Evolutionary conservation across 2,113 vertebrate species (phyloP), one percentile per base, ranked within the genome.

Genomic region (Ascaphus truei): DNA sequence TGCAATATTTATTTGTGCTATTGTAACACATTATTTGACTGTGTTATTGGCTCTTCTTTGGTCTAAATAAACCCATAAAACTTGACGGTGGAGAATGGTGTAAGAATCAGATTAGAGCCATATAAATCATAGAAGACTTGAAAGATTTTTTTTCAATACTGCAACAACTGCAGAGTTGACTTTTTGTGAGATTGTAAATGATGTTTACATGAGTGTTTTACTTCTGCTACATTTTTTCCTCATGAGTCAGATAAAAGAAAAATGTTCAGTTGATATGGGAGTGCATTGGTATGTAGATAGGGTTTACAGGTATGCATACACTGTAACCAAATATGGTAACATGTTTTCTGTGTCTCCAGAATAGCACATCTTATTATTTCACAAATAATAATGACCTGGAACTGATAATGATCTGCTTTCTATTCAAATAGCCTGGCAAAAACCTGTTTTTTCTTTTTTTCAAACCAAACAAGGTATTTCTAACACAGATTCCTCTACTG

Each of bases 391-490:
- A 34, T 48, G 29, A 50, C 20, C 11, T 63, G 30, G 50, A 34
- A 23, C 7, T 23, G 43, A 47, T 63, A 63, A 63, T n/a, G 25
- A 50, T 63, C 30, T n/a, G 30, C 20, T 18, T 22, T 13, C 20
- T 37, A 20, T 64, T 51, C 30, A 63, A 34, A 15, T 15, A 37
- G 11, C 34, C 22, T 37, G n/a, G 23, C 16, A 62, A 11, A 20
- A 3, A 15, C 18, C 30, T 43, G 26, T 5, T 33, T 63, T 12
- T 52, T 10, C 37, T 50, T 26, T 31, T 64, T 37, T 34, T 50
- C 16, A 37, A 52, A 36, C 27, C 15, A 64, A 52, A 52, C 31
- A 63, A 51, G 30, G 20, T 63, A 51, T 63, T 51, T 64, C 37
- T 64, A 27, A 57, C 23, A 36, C 22, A 64, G 30, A 9, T 52